Evolutionary conservation across 1,140 invertebrate genomes (phyloP), one percentile per base, ranked within the genome.

Genomic region (Parapsyche elsis): DNA sequence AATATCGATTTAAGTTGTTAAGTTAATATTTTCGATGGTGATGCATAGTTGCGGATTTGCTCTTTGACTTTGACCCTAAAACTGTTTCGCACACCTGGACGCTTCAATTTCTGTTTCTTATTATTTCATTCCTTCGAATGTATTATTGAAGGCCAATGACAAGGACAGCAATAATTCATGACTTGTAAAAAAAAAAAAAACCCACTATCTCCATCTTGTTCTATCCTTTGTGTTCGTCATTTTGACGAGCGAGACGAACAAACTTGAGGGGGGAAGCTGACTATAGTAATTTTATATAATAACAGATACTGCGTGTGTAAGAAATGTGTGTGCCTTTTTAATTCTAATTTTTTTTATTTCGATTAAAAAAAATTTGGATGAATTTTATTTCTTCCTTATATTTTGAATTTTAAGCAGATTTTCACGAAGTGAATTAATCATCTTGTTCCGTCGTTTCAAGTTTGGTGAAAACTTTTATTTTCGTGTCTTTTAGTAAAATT

Each of bases 121-220:
- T 75, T 75, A 75, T 53, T 75, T 75, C 45, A 57, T 75, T 75
- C 73, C 38, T 57, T 75, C 45, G 46, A 75, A 30, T 77, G 57
- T 64, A 64, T 30, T 77, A 77, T 46, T 64, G 75, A 64, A 77
- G 59, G 75, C 59, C 75, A 77, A 77, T 59, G 75, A 77, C 75
- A 77, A 77, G 75, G 75, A 77, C 75, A 46, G 75, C 75, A 44
- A 77, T 77, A 77, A 77, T 30, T 77, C 75, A 77, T 44, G 46
- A 46, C 24, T 5, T 67, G 24, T 4, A 44, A 2, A 38, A 46
- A 21, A 73, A 73, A 73, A 73, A n/a, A n/a, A n/a, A n/a, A n/a
- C 26, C 19, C 9, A 5, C n/a, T 73, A 46, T 45, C 1, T 0
- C 16, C 19, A n/a, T 73, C 71, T 38, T 9, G 9, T 16, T 71